Evolutionary conservation across 2,888 invertebrate species (phyloP), one percentile per base, ranked within the genome.

Genomic region (Eupithecia insigniata): DNA sequence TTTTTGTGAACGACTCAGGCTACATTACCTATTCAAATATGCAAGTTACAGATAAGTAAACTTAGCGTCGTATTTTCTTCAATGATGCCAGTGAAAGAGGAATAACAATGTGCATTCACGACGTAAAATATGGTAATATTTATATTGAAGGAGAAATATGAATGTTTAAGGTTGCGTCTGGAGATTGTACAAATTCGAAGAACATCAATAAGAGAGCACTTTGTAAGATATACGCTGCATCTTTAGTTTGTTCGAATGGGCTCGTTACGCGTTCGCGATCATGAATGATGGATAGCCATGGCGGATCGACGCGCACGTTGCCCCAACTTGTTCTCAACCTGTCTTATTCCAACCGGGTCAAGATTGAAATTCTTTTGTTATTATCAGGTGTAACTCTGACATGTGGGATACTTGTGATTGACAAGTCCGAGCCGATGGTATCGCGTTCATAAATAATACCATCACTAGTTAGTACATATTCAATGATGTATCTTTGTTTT

Each of bases 391-490:
- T 84, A 83, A 83, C 83, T 87, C 81, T 82, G 84, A 86, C 87
- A 84, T 86, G 83, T 85, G 83, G 81, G 81, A 84, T 85, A 83
- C 83, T 75, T 76, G 80, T 92, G 93, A 93, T 92, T 92, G 94
- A 94, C 94, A 93, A 93, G 93, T 92, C 89, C 92, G 89, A 87
- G 84, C 85, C 92, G 67, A 92, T 92, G 84, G 87, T 89, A 92
- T 92, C 92, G 84, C 83, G 82, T 86, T 91, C 90, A 93, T 93
- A 92, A 92, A 92, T 92, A 92, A 93, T 88, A 85, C 91, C 90
- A 90, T 89, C 80, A 87, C 91, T 93, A 90, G 93, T 93, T 93
- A 93, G 91, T 87, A 87, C 87, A 90, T 89, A 92, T 93, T 93
- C 92, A 93, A 87, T 84, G 85, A 85, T 86, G 80, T 87, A 87